Base-by-base conservation (phyloP, 2,797 vertebrate species). In the Eulemur rubriventer region DNA sequence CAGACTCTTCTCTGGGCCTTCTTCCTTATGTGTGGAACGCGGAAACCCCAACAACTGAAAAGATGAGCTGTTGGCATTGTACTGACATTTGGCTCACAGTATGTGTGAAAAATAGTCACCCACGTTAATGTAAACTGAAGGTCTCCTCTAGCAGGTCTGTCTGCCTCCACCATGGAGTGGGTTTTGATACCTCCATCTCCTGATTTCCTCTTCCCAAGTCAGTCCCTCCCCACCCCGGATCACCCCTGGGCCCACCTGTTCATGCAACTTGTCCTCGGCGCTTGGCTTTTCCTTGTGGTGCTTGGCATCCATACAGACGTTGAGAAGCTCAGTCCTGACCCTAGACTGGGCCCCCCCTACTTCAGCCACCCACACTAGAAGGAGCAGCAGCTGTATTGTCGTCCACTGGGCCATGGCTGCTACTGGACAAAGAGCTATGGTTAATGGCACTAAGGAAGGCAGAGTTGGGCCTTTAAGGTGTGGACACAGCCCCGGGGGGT, bases 291-390 rank as follows among this genome's bases (percentile, higher is more conserved):
- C 78, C 98, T 99, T 99, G 46, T 99, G 99, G 98, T 99, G 99
- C 92, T 99, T 99, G 80, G 97, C 99, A 0, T 99, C 96, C 99
- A 99, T 99, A 93, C 99, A 99, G 97, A 99, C 61, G 26, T 99
- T 99, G 94, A 99, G 98, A 96, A 98, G 98, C 1, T 99, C 98
- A 63, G 67, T 33, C 26, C 3, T 43, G 0, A 1, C 24, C 0
- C 3, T 43, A 0, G 95, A 46, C 13, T 1, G 48, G 88, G 88
- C 46, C 33, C 6, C 43, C 70, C 76, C 43, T 1, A 46, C 59
- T 63, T 1, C 6, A 78, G 61, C 8, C 55, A 50, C 3, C 2
- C 95, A 83, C 67, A 96, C 85, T 52, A 96, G 70, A 65, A 96
- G 88, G 26, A 96, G 35, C 88, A 96, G 43, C 65, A 92, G 67